Evolutionary conservation across 37 sponge, comb jelly and placozoan species (phyloP), one percentile per base, ranked within the genome.

Genomic region (Mnemiopsis leidyi): DNA sequence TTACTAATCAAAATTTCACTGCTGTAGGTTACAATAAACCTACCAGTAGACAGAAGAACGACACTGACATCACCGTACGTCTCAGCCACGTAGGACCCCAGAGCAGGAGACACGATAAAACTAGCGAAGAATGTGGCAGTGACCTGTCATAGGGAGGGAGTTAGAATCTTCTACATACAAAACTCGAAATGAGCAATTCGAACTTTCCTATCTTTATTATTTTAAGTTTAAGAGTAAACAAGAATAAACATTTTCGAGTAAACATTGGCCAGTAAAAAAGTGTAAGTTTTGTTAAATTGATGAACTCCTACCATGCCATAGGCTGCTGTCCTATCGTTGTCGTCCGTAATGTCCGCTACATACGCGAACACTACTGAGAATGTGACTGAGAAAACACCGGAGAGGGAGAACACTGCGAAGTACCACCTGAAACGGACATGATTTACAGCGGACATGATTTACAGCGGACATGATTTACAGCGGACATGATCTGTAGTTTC

Each of bases 281-380:
- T n/a, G n/a, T n/a, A n/a, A n/a, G n/a, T n/a, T n/a, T n/a, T n/a
- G n/a, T n/a, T n/a, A n/a, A n/a, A n/a, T n/a, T n/a, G n/a, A n/a
- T n/a, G n/a, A n/a, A n/a, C n/a, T n/a, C 95, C 76, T 48, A 97
- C 97, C 93, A 95, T 38, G 61, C 97, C 97, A 76, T 97, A 97
- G n/a, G 97, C 93, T 25, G 79, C 95, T 0, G 94, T 94, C 32
- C 97, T 82, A 30, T 97, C 94, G 69, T 79, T 82, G 69, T 96
- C 96, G 68, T 36, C 36, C 3, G 97, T 96, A 76, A 97, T 95
- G 82, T 97, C 97, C 25, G 97, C 97, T 36, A 97, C 96, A 76
- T 97, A 97, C 0, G 97, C 95, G 88, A 97, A 97, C 36, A 95
- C 97, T n/a, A 97, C 88, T 0, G 96, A 96, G 92, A 96, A 97